Base-by-base conservation (phyloP, 2,888 invertebrate species). In the Eupithecia inturbata region DNA sequence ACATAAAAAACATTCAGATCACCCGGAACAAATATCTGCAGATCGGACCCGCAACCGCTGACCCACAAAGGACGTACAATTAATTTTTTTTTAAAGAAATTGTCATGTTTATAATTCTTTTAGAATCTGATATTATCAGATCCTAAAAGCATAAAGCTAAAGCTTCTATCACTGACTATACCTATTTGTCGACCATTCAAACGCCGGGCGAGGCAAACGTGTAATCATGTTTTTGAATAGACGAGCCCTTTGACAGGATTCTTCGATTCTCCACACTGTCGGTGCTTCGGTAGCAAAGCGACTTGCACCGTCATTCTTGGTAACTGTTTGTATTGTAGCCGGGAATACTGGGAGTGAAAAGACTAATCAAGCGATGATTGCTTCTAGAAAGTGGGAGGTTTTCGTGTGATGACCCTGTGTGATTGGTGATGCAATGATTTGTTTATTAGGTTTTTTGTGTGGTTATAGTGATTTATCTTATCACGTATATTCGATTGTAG, bases 261-360 rank as follows among this genome's bases (percentile, higher is more conserved):
- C 70, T 68, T 68, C 63, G 63, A 71, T 74, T 91, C 91, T 90
- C 86, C 86, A 87, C 89, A 88, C 85, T 83, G 85, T 89, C 90
- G 89, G 93, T 91, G 93, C 92, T 91, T 82, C 22, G 66, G 39
- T 66, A 39, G 39, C 66, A 39, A 89, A 75, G 77, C 78, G 88
- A 89, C 82, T 82, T 91, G 94, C 93, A 71, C 70, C 82, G 91
- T 94, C 94, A 93, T 89, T 89, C 87, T 85, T 92, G 91, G 90
- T 92, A 91, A 92, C 91, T 91, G 89, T 91, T 91, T 91, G 86
- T 88, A 87, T 89, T 88, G 84, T 87, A 83, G 81, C 86, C 83
- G 84, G 84, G 84, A 90, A 90, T 89, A 87, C 91, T 89, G 88
- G 92, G 89, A 91, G 91, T 90, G 89, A 91, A 92, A 90, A 91